Conservation (phyloP, 2,113 vertebrate species). For the Chamaea fasciata region DNA sequence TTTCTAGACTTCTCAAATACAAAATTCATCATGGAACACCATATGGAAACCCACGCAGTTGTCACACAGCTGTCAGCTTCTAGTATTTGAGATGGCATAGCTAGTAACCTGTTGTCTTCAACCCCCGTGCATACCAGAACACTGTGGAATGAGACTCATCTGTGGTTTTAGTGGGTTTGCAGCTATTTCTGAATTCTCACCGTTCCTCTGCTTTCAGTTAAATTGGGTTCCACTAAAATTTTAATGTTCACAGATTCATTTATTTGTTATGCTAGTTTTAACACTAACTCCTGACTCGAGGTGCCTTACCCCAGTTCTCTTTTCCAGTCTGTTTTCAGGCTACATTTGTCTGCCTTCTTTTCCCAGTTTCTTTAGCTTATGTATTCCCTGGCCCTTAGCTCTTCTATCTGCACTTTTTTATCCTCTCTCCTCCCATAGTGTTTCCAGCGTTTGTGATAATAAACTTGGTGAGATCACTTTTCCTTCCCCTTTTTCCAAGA, state of each 20-base stretch:
- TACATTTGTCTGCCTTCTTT: not conserved
- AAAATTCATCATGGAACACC: conserved; percentile 7
- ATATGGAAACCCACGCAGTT: conserved; percentile 52
- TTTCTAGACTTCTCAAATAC: conserved; percentile 19
- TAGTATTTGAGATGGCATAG: conserved; percentile 13
- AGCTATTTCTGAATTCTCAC: conserved; percentile 27
- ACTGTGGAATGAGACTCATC: not conserved
- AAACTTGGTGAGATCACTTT: not conserved
- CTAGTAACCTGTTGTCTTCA: conserved; percentile 39
- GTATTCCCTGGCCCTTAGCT: not conserved
- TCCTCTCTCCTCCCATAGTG: not conserved
- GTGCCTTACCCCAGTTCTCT: not conserved
- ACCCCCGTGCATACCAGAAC: not conserved
- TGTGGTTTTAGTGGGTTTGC: not conserved
- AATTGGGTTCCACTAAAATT: not conserved
- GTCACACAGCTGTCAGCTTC: conserved; percentile 56
- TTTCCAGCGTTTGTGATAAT: not conserved
- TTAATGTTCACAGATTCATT: not conserved
- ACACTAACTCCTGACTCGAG: not conserved
- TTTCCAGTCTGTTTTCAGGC: not conserved
- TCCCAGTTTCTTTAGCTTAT: not conserved
- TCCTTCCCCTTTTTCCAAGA: not conserved
- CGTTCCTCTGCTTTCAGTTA: not conserved
- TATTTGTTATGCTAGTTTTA: not conserved
- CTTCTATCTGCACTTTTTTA: not conserved